A percentile compares a stretch with the other conserved stretches of the same genome.
Conservation (phyloP, 1,140 invertebrate genomes). For the Drosophila saltans region DNA sequence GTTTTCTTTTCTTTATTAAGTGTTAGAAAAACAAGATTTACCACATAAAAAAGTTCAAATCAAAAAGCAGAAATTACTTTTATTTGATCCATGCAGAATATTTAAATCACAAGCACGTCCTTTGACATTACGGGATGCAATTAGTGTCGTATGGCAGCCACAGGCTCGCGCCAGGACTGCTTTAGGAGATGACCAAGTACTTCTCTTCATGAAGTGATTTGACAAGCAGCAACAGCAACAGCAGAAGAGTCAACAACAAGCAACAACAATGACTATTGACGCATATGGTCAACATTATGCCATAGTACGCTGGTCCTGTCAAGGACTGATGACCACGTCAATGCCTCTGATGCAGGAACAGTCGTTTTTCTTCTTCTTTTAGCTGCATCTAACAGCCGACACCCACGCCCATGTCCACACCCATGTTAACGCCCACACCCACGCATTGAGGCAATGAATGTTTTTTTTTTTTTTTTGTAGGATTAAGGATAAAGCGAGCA, state of each 20-base stretch:
- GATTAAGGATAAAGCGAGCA: neutral
- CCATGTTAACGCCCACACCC: neutral
- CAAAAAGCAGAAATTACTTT: no score
- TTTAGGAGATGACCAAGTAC: neutral
- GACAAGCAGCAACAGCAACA: neutral
- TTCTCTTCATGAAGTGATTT: conserved; percentile 17
- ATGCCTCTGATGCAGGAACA: conserved; percentile 39
- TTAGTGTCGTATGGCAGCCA: conserved; percentile 58
- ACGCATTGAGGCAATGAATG: neutral
- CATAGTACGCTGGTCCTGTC: neutral
- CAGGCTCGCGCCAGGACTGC: neutral
- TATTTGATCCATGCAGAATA: neutral
- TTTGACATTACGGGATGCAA: conserved; percentile 51
- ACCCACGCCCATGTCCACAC: neutral
- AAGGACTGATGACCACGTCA: conserved; percentile 29
- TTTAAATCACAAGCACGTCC: conserved; percentile 16
- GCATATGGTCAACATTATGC: conserved; percentile 48
- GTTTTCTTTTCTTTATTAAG: no score
- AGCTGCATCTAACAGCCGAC: conserved; percentile 22
- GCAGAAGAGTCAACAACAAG: no score
- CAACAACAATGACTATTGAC: conserved; percentile 8
- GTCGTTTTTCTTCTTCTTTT: conserved; percentile 5
- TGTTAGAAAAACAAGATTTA: no score
- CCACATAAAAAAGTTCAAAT: no score
- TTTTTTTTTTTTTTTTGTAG: neutral